phyloP scores from a whole-genome alignment of 2,888 invertebrate species.

The Clunio marinus region DNA sequence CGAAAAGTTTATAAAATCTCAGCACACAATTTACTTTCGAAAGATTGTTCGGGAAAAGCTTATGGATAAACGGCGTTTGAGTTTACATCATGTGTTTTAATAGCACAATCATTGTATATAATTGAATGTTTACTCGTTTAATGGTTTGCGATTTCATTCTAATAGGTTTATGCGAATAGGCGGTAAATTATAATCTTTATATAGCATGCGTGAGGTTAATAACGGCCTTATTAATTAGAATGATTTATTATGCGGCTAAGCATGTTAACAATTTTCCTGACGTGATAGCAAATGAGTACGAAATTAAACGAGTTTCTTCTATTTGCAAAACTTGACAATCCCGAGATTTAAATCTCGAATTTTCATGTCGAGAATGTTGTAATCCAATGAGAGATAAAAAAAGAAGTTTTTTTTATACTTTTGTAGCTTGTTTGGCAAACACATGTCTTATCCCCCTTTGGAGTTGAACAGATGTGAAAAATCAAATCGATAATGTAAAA shows the following conservation, averaged over 20 bases:
- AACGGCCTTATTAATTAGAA: constrained; percentile 1
- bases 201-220: background rate
- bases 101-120: too few relatives aligned
- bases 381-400: too few relatives aligned
- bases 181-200: constrained; percentile 6
- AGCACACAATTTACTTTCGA: too few relatives aligned
- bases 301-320: background rate
- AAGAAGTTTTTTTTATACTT: too few relatives aligned
- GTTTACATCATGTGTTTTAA: too few relatives aligned
- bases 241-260: background rate
- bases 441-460: too few relatives aligned
- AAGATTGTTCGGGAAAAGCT: too few relatives aligned
- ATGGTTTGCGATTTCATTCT: background rate
- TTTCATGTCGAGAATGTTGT: background rate
- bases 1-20: too few relatives aligned
- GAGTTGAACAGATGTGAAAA: background rate
- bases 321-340: background rate
- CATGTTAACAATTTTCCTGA: constrained; percentile 3
- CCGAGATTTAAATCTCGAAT: background rate
- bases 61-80: too few relatives aligned
- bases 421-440: too few relatives aligned
- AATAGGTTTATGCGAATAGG: background rate
- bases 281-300: too few relatives aligned
- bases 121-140: constrained; percentile 11
- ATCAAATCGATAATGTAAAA: background rate